Percentiles rank a stretch among this genome's conserved stretches.
Evolutionary conservation across 2,113 vertebrate species (phyloP).

Genomic region (Tricholaema leucomelas): DNA sequence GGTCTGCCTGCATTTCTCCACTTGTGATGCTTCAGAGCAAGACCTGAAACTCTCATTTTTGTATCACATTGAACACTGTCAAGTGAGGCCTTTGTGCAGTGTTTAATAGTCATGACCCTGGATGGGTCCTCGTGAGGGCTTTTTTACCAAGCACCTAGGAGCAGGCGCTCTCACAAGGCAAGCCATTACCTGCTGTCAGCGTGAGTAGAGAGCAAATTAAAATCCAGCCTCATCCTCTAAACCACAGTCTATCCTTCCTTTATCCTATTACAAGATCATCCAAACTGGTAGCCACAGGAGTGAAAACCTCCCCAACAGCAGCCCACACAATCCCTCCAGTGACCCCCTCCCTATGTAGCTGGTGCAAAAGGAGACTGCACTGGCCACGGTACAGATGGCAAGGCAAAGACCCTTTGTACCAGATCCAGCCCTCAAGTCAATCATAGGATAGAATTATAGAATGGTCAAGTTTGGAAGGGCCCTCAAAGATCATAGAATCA

Average conservation of each 20-base stretch:
- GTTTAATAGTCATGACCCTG: neutral
- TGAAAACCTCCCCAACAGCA: neutral
- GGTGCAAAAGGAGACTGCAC: neutral
- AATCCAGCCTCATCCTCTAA: neutral
- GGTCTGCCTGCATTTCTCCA: neutral
- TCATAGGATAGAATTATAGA: too few species aligned
- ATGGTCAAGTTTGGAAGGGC: too few species aligned
- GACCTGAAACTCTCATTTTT: neutral
- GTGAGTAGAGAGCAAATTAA: neutral
- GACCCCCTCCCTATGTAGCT: fast-evolving
- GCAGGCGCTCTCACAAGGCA: neutral
- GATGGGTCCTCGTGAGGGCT: neutral
- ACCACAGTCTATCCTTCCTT: neutral
- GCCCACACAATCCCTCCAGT: fast-evolving
- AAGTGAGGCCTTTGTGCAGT: neutral
- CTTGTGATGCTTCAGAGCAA: neutral
- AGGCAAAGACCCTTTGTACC: neutral
- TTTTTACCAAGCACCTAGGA: neutral
- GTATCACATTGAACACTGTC: neutral
- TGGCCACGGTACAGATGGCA: neutral
- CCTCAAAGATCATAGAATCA: too few species aligned
- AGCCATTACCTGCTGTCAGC: neutral
- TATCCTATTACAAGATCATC: neutral
- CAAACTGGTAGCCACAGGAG: neutral
- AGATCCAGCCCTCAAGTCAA: neutral